A percentile compares a stretch with the other conserved stretches of the same genome.
Evolutionary conservation across 2,888 invertebrate genomes (phyloP).

Genomic region (Iphiclides podalirius): DNA sequence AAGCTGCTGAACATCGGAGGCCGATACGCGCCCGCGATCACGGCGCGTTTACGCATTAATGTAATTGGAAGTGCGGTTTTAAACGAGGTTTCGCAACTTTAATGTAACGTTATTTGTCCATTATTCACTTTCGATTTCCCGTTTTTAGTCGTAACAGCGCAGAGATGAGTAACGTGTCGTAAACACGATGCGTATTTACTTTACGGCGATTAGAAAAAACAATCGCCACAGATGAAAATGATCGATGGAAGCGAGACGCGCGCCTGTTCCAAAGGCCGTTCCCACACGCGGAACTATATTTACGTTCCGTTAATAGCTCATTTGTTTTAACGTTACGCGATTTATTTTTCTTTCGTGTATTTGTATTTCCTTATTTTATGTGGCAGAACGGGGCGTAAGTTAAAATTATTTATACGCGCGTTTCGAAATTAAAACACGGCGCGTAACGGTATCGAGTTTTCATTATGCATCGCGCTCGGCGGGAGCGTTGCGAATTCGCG

Average conservation of each 20-base stretch:
- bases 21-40: conserved; percentile 26
- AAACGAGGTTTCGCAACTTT: too few relatives aligned
- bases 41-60: neutral
- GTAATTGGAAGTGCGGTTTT: neutral
- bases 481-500: conserved; percentile 22
- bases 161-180: conserved; percentile 1
- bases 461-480: conserved; percentile 22
- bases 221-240: conserved; percentile 18
- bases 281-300: conserved; percentile 14
- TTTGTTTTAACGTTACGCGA: conserved; percentile 17
- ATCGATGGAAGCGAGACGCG: conserved; percentile 4
- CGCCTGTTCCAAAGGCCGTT: conserved; percentile 9
- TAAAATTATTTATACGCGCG: conserved; percentile 17
- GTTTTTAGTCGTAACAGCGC: neutral
- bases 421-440: conserved; percentile 16
- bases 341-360: conserved; percentile 20
- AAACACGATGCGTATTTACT: conserved; percentile 11
- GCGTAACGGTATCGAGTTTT: conserved; percentile 9
- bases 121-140: neutral
- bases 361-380: conserved; percentile 21
- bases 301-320: conserved; percentile 21
- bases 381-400: conserved; percentile 5
- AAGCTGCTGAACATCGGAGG: conserved; percentile 18
- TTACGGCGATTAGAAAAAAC: conserved; percentile 11
- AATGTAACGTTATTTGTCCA: neutral